Base-by-base conservation (phyloP, 2,888 invertebrate species). In the Antheraea assamensis region DNA sequence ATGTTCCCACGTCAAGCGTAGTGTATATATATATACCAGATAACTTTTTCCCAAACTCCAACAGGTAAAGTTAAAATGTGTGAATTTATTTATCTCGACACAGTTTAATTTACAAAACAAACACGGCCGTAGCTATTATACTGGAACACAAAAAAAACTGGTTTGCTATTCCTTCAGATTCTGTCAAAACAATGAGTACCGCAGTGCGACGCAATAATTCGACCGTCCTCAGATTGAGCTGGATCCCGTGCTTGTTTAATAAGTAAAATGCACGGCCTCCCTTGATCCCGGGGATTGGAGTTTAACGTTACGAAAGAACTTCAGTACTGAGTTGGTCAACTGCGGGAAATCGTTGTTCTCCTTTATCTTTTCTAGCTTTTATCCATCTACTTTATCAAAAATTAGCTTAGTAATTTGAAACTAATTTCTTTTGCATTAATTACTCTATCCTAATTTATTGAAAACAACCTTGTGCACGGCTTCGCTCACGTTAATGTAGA, bases 131-230 rank as follows among this genome's bases (percentile, higher is more conserved):
- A 42, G 42, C 42, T 42, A 79, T 76, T 74, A 78, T 74, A 31
- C 66, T 74, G 75, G 75, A 74, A 74, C 75, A 71, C 76, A 76
- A 77, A 71, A 78, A 75, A n/a, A n/a, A n/a, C n/a, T n/a, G 73
- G 76, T 78, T 79, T 74, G 79, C 79, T 79, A 78, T 77, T 81
- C 79, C 80, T 82, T 78, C 75, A 78, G 78, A 81, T 81, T 84
- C 81, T 79, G 80, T 81, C 80, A 82, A 85, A 82, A 83, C 78
- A 88, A 88, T 86, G 82, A 84, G 75, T 83, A 83, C 87, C 90
- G 91, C 90, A 91, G 79, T 90, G 91, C 90, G 91, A 79, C 88
- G 85, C 79, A 81, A 82, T 87, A 84, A 87, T 86, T 85, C 83
- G 84, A 79, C 81, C 82, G 76, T 81, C 85, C 83, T 81, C 77